A percentile compares a stretch with the other conserved stretches of the same genome.
These are phyloP conservation scores for Podarcis muralis DNA, from an alignment of 2,113 vertebrate species.

Conservation along the genomic window DNA sequence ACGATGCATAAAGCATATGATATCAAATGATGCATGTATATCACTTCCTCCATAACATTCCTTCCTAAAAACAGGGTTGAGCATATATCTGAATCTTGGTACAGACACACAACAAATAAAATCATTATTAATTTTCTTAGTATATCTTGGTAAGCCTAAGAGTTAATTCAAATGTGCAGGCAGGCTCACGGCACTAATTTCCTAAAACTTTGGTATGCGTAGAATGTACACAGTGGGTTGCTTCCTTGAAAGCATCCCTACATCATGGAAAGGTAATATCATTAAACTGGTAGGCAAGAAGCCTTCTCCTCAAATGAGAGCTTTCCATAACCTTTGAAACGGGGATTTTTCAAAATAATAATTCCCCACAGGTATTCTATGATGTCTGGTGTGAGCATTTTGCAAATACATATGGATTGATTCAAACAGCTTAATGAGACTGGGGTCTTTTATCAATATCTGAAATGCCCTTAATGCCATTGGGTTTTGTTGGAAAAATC, in stretches of 20 bases:
- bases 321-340: too few species aligned
- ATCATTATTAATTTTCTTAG: not conserved
- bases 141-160: not conserved
- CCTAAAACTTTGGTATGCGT: not conserved
- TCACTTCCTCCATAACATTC: not conserved
- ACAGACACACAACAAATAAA: not conserved
- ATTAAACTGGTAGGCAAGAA: too few species aligned
- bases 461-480: not conserved
- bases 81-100: not conserved
- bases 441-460: not conserved
- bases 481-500: not conserved
- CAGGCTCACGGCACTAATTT: too few species aligned
- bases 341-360: not conserved
- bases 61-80: not conserved
- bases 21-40: not conserved
- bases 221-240: not conserved
- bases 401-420: not conserved
- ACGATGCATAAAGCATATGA: not conserved
- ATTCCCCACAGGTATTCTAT: not conserved
- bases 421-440: not conserved
- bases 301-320: too few species aligned
- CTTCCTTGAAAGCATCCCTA: not conserved
- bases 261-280: not conserved
- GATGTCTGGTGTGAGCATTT: not conserved
- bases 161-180: not conserved